These are phyloP conservation scores for Elegia similella DNA, from an alignment of 2,888 invertebrate species.

Conservation along the genomic window DNA sequence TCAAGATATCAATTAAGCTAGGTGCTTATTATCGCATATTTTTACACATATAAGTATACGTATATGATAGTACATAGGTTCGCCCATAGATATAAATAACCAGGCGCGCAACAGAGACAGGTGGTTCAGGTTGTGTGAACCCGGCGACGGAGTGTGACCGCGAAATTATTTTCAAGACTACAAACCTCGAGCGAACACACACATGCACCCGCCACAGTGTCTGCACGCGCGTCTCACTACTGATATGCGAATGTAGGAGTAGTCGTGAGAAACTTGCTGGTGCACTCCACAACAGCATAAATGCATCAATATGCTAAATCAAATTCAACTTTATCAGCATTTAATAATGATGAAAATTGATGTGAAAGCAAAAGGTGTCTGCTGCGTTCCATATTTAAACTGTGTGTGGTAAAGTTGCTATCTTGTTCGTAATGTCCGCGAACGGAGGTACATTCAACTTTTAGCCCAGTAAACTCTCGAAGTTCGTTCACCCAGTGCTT, in stretches of 20 bases:
- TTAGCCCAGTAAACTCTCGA: slow-evolving; percentile 81
- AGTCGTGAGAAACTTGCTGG: slow-evolving; percentile 77
- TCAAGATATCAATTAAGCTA: slow-evolving; percentile 37
- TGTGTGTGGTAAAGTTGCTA: slow-evolving; percentile 77
- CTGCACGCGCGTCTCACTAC: slow-evolving; percentile 70
- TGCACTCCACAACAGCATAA: slow-evolving; percentile 47
- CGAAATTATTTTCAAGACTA: slow-evolving; percentile 82
- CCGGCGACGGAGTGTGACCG: slow-evolving; percentile 76
- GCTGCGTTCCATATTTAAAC: slow-evolving; percentile 38
- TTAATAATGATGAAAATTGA: slow-evolving; percentile 36
- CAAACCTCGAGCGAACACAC: slow-evolving; percentile 67
- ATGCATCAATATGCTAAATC: slow-evolving; percentile 26
- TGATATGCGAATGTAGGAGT: slow-evolving; percentile 63
- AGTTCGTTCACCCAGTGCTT: slow-evolving; percentile 82
- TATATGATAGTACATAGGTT: slow-evolving; percentile 60
- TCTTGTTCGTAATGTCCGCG: slow-evolving; percentile 82
- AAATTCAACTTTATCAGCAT: slow-evolving; percentile 46
- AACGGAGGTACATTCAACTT: slow-evolving; percentile 82
- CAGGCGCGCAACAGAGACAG: slow-evolving; percentile 77
- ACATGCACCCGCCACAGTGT: slow-evolving; percentile 44
- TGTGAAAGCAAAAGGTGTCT: slow-evolving; percentile 51
- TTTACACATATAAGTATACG: slow-evolving; percentile 22
- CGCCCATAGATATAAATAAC: slow-evolving; percentile 78
- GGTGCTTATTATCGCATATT: slow-evolving; percentile 43
- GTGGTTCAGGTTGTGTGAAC: slow-evolving; percentile 78